Evolutionary conservation across 64 coral and sea anemone genomes (phyloP), one percentile per base, ranked within the genome.

Genomic region (Actinia equina): DNA sequence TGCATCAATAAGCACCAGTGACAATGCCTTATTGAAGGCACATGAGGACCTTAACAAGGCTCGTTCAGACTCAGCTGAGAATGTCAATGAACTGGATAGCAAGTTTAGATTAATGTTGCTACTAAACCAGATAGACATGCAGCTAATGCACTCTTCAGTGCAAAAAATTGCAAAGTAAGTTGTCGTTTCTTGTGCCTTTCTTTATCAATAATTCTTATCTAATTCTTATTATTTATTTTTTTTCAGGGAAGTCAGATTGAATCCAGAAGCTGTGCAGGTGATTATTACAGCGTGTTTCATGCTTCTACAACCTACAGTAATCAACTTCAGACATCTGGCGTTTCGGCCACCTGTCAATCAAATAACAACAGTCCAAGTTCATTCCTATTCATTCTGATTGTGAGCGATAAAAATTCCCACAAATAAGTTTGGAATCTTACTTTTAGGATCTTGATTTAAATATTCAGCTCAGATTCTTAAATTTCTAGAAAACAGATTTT

Each of bases 101-200:
- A 94, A 89, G 64, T 99, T 99, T 69, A 84, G 90, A 63, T 44
- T 99, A 84, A 95, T 95, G 67, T 82, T 99, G 16, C 85, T 99
- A 9, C 87, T 99, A 59, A 99, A 95, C 71, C 93, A 99, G 86
- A 86, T 99, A 62, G 97, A 99, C 84, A 87, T 95, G 58, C 93
- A 95, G 57, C 80, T 99, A 5, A 64, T 99, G 63, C 86, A 89
- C 22, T 90, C 93, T 19, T 99, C 97, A 3, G 93, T 95, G 23
- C 86, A 95, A 30, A 92, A 94, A 7, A 99, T 99, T 88, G 93
- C 97, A 25, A 99, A 99, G 97, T 99, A 91, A 86, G 97, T 98
- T 89, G 18, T 7, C 15, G 3, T 22, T 44, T 17, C 55, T 57
- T 57, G 15, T 57, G 52, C 6, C 30, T 37, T 37, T 49, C 46